Evolutionary conservation across 2,888 invertebrate species (phyloP), one percentile per base, ranked within the genome.

Genomic region (Caradrina kadenii): DNA sequence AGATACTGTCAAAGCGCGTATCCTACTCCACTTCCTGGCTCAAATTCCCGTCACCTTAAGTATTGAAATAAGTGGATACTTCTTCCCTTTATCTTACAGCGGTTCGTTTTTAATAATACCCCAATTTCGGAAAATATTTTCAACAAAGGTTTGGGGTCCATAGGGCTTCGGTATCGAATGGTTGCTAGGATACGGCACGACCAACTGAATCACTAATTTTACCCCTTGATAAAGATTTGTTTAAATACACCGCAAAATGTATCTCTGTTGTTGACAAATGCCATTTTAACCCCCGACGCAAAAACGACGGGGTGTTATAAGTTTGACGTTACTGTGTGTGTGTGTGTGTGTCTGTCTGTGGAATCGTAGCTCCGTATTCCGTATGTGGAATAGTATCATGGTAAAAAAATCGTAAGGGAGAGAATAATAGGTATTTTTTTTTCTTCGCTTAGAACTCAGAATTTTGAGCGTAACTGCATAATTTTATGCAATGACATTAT

Each of bases 131-230:
- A 73, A 76, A 81, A 80, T 73, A 74, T 79, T 79, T 77, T 64
- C 53, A 11, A 60, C 65, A 69, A 73, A 63, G 53, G 42, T 52
- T 54, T 68, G 22, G 39, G 50, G 64, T 72, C 62, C 73, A 79
- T 66, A 60, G 53, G 59, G 72, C 78, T 71, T 80, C 75, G 4
- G 63, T 67, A 70, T 71, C 56, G 68, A 73, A 10, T 73, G 74
- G 94, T 94, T 91, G 89, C 94, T 82, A 85, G 77, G 94, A 88
- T 88, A 94, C 93, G 88, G 91, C 94, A 94, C 93, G 94, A 81
- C 81, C 85, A 69, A 83, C 66, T 70, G 85, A 89, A 86, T 86
- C 86, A 83, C 87, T 88, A 89, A 92, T 90, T 89, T 89, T 86
- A 92, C 90, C 92, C 92, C 87, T 90, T 81, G 73, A 60, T 68